These are phyloP conservation scores for Euglossa dilemma DNA, from an alignment of 1,140 invertebrate genomes.

Conservation along the genomic window DNA sequence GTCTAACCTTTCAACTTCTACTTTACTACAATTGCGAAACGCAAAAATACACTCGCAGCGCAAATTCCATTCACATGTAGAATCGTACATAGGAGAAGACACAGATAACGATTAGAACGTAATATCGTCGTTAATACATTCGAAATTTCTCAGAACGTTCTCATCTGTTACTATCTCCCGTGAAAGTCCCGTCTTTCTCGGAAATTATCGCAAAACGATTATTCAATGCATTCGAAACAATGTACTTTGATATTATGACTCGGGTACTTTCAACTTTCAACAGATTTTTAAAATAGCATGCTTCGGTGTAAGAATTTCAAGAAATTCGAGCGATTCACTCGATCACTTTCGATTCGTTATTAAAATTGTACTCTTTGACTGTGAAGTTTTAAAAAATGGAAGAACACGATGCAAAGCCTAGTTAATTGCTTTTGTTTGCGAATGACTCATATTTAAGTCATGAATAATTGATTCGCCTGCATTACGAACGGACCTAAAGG, in stretches of 20 bases:
- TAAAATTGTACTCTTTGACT: too few species aligned
- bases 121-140: not conserved
- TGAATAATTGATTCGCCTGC: not conserved
- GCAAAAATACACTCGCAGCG: not conserved
- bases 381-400: too few species aligned
- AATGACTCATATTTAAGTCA: too few species aligned
- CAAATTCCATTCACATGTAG: not conserved
- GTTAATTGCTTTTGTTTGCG: too few species aligned
- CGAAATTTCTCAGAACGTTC: not conserved
- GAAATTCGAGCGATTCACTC: too few species aligned
- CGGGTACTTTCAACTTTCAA: too few species aligned
- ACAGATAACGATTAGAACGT: not conserved
- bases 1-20: not conserved
- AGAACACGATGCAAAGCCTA: too few species aligned
- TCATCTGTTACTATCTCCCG: not conserved
- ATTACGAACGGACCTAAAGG: not conserved
- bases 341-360: too few species aligned
- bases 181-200: not conserved
- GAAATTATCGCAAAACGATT: not conserved
- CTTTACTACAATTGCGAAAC: not conserved
- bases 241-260: too few species aligned
- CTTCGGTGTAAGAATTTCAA: too few species aligned
- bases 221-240: too few species aligned
- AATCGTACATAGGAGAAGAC: not conserved
- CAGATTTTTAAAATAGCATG: too few species aligned